These are phyloP conservation scores for Neoscelio sp. DNA, from an alignment of 2,888 invertebrate genomes.

Conservation along the genomic window DNA sequence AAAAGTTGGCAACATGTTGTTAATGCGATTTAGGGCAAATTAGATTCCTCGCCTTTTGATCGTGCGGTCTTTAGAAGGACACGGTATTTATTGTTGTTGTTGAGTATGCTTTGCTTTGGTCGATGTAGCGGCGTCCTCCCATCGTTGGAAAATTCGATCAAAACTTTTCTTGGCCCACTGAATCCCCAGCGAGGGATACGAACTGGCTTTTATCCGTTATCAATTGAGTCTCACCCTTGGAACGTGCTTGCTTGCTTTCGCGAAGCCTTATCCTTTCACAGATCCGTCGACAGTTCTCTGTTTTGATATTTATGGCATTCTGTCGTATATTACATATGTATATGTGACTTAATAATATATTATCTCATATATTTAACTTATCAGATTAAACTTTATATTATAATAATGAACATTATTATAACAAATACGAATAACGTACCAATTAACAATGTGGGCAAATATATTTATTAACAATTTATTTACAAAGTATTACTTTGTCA, in stretches of 20 bases:
- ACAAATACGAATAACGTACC: too few species aligned
- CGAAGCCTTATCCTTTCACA: slow-evolving; percentile 73
- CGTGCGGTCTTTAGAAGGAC: slow-evolving; percentile 62
- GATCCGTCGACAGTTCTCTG: slow-evolving; percentile 75
- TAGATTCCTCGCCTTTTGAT: slow-evolving; percentile 68
- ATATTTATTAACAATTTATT: too few species aligned
- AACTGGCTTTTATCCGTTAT: slow-evolving; percentile 78
- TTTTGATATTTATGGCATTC: slow-evolving; percentile 78
- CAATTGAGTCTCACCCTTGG: slow-evolving; percentile 76
- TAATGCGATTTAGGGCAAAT: slow-evolving; percentile 67
- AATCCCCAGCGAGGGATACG: slow-evolving; percentile 68
- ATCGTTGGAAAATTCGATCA: slow-evolving; percentile 68
- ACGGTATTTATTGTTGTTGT: slow-evolving; percentile 62
- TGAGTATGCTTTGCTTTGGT: slow-evolving; percentile 55
- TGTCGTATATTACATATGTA: slow-evolving; percentile 67
- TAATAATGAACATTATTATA: too few species aligned
- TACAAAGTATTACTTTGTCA: too few species aligned
- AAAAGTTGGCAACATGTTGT: slow-evolving; percentile 65
- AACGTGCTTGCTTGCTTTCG: slow-evolving; percentile 68
- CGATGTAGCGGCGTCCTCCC: slow-evolving; percentile 25
- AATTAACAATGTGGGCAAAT: too few species aligned
- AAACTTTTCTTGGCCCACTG: slow-evolving; percentile 67
- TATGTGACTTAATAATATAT: slow-evolving; percentile 37
- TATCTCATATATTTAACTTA: too few species aligned
- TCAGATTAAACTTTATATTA: too few species aligned